A percentile compares a stretch with the other conserved stretches of the same genome.
phyloP scores from a whole-genome alignment of 2,113 vertebrate species.

The Kobus ellipsiprymnus region DNA sequence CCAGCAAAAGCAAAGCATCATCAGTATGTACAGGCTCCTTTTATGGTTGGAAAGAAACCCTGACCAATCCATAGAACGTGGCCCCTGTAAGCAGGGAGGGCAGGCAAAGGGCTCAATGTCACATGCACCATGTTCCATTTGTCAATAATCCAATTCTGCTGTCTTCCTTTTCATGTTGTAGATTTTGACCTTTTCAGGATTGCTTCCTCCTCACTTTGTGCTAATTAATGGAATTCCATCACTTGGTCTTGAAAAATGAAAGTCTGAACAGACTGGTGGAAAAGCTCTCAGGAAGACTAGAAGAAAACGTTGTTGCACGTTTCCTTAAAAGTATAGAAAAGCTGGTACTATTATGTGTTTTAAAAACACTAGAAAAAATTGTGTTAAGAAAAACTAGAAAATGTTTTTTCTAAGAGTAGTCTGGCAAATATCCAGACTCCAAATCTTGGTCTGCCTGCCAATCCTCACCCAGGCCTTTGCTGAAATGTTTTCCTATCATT shows the following conservation, averaged over 20 bases:
- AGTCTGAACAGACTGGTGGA: background rate
- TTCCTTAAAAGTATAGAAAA: background rate
- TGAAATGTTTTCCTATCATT: background rate
- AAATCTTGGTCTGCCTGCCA: background rate
- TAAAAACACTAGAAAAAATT: background rate
- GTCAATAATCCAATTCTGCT: background rate
- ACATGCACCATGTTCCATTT: background rate
- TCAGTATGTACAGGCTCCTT: background rate
- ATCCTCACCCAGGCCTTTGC: background rate
- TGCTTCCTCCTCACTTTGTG: background rate
- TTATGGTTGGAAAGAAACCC: background rate
- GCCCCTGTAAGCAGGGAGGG: background rate
- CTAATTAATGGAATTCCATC: background rate
- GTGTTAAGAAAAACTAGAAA: background rate
- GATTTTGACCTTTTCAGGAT: background rate
- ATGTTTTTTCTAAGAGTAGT: background rate
- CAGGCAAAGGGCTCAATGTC: background rate
- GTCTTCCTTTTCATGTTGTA: background rate
- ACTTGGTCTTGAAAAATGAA: background rate
- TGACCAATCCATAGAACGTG: background rate
- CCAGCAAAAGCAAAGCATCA: background rate
- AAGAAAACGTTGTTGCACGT: background rate
- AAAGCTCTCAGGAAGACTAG: background rate
- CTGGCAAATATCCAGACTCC: background rate
- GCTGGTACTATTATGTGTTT: background rate